Evolutionary conservation across 2,113 vertebrate species (phyloP).

Genomic region (Nibea coibor): DNA sequence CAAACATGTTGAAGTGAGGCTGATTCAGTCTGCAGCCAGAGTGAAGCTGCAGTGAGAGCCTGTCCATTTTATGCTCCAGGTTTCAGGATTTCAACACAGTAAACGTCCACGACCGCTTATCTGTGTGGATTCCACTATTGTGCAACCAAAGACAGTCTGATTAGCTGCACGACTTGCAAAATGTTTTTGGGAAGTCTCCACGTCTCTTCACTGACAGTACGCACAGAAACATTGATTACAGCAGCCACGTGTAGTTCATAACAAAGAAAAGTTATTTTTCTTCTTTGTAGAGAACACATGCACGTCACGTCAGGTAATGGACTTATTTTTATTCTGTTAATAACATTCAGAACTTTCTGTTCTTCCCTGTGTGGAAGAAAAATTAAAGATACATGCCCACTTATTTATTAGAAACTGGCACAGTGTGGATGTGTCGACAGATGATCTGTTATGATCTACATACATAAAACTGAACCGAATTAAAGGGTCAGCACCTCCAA

Average conservation of each 20-base stretch:
- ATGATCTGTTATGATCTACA: no score
- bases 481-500: no score
- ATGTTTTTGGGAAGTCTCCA: no score
- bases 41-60: no score
- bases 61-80: no score
- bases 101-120: background rate
- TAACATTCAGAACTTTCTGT: background rate
- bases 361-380: background rate
- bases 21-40: background rate
- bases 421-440: no score
- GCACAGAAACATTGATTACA: background rate
- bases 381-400: background rate
- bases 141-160: slow-evolving; percentile 7
- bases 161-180: no score
- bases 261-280: background rate
- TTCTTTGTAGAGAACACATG: background rate
- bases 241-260: background rate
- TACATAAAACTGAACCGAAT: no score
- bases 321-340: background rate
- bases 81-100: slow-evolving; percentile 42
- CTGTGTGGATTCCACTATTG: slow-evolving; percentile 27
- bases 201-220: background rate
- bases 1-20: slow-evolving; percentile 33
- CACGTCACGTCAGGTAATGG: background rate
- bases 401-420: no score